Conservation (phyloP, 1,140 invertebrate species). For the Proctacanthus coquilletti region DNA sequence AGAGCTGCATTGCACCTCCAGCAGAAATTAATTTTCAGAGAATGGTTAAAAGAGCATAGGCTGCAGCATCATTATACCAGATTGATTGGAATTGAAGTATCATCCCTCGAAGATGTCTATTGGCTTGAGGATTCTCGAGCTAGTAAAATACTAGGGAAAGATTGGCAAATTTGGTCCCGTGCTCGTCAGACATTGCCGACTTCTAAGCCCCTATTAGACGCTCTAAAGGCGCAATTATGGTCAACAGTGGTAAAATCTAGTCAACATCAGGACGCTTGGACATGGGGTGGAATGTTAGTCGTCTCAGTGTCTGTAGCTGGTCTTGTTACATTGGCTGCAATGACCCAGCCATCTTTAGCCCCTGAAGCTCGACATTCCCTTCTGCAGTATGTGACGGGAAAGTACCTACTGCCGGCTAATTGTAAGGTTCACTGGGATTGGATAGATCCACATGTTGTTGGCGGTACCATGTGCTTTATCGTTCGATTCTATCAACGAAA, state of each 20-base stretch:
- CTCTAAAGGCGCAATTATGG: constrained; percentile 69
- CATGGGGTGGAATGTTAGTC: constrained; percentile 76
- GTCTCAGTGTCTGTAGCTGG: constrained; percentile 73
- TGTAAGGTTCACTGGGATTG: constrained; percentile 66
- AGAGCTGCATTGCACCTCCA: constrained; percentile 58
- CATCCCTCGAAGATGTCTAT: constrained; percentile 72
- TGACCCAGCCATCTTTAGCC: constrained; percentile 70
- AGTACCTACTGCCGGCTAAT: constrained; percentile 74
- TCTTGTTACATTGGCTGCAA: constrained; percentile 67
- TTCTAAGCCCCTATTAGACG: constrained; percentile 57
- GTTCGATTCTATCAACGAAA: constrained; percentile 85
- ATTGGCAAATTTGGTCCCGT: constrained; percentile 60
- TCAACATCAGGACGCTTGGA: constrained; percentile 75
- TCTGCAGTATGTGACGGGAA: constrained; percentile 80
- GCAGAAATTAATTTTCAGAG: constrained; percentile 60
- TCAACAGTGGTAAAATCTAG: constrained; percentile 71
- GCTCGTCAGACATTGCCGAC: constrained; percentile 63
- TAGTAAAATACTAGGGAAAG: constrained; percentile 55
- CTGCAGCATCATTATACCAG: constrained; percentile 62
- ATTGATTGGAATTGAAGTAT: constrained; percentile 61
- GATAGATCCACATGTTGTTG: constrained; percentile 73
- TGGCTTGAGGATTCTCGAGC: constrained; percentile 69
- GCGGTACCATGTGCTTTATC: constrained; percentile 77
- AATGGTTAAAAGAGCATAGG: constrained; percentile 60
- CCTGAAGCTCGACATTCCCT: constrained; percentile 76